Evolutionary conservation across 1,140 invertebrate species (phyloP).

Genomic region (Solenopsis fugax): DNA sequence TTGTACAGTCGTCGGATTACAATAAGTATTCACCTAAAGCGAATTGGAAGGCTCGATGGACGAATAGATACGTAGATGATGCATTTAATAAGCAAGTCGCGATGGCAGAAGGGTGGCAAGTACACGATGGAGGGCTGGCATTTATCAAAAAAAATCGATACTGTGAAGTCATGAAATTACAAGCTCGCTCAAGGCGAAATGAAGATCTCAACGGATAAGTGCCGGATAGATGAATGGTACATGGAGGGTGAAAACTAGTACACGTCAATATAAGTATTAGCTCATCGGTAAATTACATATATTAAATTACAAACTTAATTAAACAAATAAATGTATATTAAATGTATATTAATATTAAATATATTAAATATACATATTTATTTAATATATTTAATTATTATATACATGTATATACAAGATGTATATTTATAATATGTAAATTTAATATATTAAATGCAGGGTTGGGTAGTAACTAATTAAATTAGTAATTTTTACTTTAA

Average conservation of each 20-base stretch:
- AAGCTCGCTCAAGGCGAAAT: constrained; percentile 22
- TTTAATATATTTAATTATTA: too few relatives aligned
- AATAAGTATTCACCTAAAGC: neutral
- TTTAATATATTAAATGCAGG: too few relatives aligned
- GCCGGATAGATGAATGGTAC: neutral
- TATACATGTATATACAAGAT: too few relatives aligned
- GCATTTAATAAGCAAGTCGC: constrained; percentile 15
- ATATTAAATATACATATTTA: too few relatives aligned
- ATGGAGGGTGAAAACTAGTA: neutral
- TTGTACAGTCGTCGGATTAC: neutral
- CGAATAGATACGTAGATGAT: constrained; percentile 4
- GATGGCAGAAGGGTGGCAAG: neutral
- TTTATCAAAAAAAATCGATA: constrained; percentile 31
- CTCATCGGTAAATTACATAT: neutral
- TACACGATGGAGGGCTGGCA: neutral
- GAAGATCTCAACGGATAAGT: constrained; percentile 6
- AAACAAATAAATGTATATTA: neutral
- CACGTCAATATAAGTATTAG: constrained; percentile 12
- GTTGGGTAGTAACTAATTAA: too few relatives aligned
- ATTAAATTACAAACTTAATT: neutral
- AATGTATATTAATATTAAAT: neutral
- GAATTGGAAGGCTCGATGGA: constrained; percentile 18
- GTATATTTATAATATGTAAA: too few relatives aligned
- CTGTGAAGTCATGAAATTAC: constrained; percentile 18
- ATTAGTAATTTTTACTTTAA: too few relatives aligned